Evolutionary conservation across 2,888 invertebrate genomes (phyloP).

Genomic region (Chloromyia formosa): DNA sequence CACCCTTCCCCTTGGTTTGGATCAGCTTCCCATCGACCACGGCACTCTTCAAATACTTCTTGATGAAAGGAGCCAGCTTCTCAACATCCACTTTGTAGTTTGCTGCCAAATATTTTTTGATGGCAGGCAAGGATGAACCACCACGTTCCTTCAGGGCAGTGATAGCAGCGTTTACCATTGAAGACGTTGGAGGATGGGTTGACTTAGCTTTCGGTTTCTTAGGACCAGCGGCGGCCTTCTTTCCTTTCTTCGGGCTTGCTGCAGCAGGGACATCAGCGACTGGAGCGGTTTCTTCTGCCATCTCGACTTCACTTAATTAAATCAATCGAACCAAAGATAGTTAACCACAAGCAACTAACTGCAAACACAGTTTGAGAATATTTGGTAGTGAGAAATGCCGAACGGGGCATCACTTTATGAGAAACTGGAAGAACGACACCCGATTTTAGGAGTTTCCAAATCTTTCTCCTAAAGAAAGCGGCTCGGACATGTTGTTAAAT

Average conservation of each 20-base stretch:
- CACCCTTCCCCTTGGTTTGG: conserved; percentile 54
- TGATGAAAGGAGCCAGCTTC: conserved; percentile 69
- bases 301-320: neutral
- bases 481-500: neutral
- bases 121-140: conserved; percentile 67
- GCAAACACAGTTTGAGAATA: neutral
- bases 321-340: neutral
- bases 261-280: neutral
- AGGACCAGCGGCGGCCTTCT: neutral
- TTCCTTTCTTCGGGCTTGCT: conserved; percentile 18
- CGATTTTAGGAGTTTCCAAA: neutral
- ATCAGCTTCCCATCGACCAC: conserved; percentile 65
- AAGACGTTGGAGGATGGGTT: conserved; percentile 65
- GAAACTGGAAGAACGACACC: neutral
- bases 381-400: neutral
- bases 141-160: conserved; percentile 66
- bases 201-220: conserved; percentile 30
- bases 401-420: neutral
- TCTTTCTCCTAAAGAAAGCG: neutral
- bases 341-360: neutral
- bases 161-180: conserved; percentile 70
- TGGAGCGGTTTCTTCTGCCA: conserved; percentile 27
- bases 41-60: conserved; percentile 68
- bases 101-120: conserved; percentile 70
- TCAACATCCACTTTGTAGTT: conserved; percentile 71